Conservation (phyloP, 2,113 vertebrate species). For the Choloepus hoffmanni region DNA sequence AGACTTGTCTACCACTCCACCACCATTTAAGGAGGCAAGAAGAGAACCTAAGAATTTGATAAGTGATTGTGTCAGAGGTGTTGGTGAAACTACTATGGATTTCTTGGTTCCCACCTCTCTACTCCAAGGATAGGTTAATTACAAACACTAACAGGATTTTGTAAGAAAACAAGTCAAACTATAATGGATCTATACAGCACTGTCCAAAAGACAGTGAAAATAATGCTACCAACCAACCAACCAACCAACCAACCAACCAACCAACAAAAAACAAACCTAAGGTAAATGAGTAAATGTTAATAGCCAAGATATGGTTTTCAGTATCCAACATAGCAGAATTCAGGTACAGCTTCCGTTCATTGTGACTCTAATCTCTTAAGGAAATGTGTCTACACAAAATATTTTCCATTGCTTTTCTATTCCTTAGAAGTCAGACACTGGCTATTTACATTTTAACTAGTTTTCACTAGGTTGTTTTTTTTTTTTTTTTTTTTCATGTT, state of each 20-base stretch:
- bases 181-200: neutral
- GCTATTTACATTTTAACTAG: neutral
- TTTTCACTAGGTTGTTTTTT: neutral
- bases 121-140: neutral
- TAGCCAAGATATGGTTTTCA: neutral
- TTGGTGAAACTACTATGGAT: neutral
- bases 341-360: neutral
- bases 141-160: neutral
- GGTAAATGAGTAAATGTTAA: neutral
- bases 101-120: neutral
- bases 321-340: neutral
- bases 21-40: neutral
- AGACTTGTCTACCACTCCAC: neutral
- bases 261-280: neutral
- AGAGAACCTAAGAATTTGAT: neutral
- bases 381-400: neutral
- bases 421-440: neutral
- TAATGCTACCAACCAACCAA: neutral
- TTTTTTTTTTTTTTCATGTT: neutral
- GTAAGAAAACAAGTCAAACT: neutral
- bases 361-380: neutral
- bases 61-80: neutral
- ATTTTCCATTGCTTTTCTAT: constrained; percentile 21
- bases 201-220: constrained; percentile 5
- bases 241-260: no score